These are phyloP conservation scores for Hetaerina titia DNA, from an alignment of 2,888 invertebrate species.

Conservation along the genomic window DNA sequence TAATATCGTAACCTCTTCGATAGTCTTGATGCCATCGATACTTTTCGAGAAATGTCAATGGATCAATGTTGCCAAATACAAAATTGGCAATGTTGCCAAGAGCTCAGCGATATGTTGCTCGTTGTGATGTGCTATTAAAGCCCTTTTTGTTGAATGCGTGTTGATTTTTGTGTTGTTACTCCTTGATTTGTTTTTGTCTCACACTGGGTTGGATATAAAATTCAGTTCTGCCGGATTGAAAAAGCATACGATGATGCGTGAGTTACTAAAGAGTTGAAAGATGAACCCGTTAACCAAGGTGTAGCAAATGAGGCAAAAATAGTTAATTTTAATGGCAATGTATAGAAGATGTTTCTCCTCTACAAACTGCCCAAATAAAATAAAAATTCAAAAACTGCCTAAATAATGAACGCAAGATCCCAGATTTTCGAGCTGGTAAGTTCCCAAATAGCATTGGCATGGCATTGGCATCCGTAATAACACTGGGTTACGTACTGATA, in stretches of 20 bases:
- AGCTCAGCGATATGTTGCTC: too few relatives aligned
- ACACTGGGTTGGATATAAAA: not conserved
- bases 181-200: too few relatives aligned
- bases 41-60: too few relatives aligned
- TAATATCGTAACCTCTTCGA: too few relatives aligned
- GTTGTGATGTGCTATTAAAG: too few relatives aligned
- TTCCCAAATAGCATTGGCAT: constrained; percentile 23
- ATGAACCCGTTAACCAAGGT: not conserved
- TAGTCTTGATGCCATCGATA: too few relatives aligned
- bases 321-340: not conserved
- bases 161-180: too few relatives aligned
- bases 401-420: constrained; percentile 76
- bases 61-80: too few relatives aligned
- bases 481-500: not conserved
- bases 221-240: not conserved
- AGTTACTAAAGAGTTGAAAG: not conserved
- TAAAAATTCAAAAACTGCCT: not conserved
- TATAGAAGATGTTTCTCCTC: not conserved
- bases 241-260: not conserved
- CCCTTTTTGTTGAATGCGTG: too few relatives aligned
- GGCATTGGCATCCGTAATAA: too few relatives aligned
- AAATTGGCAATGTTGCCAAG: too few relatives aligned
- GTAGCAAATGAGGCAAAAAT: not conserved
- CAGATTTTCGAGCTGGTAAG: constrained; percentile 77
- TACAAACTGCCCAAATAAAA: not conserved